Percentiles rank a stretch among this genome's conserved stretches.
Conservation (phyloP, 2,113 vertebrate genomes). For the Chionomys nivalis region DNA sequence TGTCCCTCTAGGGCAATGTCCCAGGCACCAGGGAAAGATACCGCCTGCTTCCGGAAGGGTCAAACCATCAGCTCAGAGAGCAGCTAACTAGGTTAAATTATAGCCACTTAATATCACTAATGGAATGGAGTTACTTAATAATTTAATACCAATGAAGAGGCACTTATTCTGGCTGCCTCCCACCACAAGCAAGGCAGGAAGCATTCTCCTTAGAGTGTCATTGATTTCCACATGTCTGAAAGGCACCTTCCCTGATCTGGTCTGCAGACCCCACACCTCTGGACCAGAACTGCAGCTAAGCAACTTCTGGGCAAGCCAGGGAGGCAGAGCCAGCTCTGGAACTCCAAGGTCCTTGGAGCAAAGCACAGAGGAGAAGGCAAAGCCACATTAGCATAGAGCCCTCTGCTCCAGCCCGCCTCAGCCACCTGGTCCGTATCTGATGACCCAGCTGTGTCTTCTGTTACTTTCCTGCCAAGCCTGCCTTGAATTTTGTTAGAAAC, state of each 20-base stretch:
- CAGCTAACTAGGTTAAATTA: conserved; percentile 67
- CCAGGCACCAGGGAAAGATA: background rate
- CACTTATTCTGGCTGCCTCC: background rate
- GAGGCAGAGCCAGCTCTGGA: background rate
- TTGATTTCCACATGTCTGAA: conserved; percentile 24
- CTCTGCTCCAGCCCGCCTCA: background rate
- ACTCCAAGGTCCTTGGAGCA: background rate
- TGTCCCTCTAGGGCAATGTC: background rate
- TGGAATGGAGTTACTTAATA: conserved; percentile 71
- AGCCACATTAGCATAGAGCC: background rate
- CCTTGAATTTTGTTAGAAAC: background rate
- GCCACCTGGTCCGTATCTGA: background rate
- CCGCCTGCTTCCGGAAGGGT: background rate
- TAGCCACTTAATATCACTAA: conserved; percentile 77
- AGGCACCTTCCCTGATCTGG: background rate
- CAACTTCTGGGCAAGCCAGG: background rate
- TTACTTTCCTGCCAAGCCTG: background rate
- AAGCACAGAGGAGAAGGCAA: background rate
- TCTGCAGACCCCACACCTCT: background rate
- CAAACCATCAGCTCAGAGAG: conserved; percentile 1
- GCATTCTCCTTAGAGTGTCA: background rate
- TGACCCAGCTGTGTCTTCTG: background rate
- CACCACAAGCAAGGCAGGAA: background rate
- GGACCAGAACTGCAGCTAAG: background rate
- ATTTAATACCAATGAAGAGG: conserved; percentile 61